Evolutionary conservation across 1,140 invertebrate genomes (phyloP), one percentile per base, ranked within the genome.

Genomic region (Pinna nobilis): DNA sequence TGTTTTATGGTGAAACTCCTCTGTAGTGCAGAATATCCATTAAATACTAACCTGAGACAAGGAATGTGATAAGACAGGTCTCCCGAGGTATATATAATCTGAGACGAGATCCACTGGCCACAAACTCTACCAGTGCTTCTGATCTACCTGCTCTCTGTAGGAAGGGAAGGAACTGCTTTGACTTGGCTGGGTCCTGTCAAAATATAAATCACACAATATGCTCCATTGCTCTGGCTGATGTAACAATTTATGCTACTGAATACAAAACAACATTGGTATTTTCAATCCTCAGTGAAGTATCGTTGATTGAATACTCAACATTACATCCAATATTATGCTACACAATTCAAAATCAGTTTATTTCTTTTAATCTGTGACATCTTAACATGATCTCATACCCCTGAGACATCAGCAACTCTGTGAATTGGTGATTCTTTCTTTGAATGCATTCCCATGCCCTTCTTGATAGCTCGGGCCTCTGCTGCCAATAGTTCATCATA

Each of bases 401-500:
- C 94, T 69, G 94, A 93, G 2, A 98, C 93, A 90, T 99, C 97
- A 76, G 95, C 94, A 64, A 98, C 94, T 82, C 95, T 93, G 82
- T 97, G 93, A 64, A 89, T 89, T 1, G 94, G 94, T 57, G 93
- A 92, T 28, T 87, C 86, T 66, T 90, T 90, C 70, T 89, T 89
- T 49, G 87, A 87, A 73, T 89, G 87, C 15, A 89, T 63, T 1
- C 87, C 87, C 3, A 87, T 80, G 1, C 64, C 79, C 2, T 93
- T 93, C 89, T 99, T 98, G 53, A 93, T 91, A 1, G 98, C 98
- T 85, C 97, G 96, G 18, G 92, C 92, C 91, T 99, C 98, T 7
- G 98, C 98, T 74, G 95, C 94, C 44, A 98, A 88, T n/a, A 99
- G 90, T 53, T 95, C 94, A 88, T 99, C 97, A 87, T 99, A 99